phyloP scores from a whole-genome alignment of 92 coral and sea anemone genomes.

The Zoanthus gigantus region DNA sequence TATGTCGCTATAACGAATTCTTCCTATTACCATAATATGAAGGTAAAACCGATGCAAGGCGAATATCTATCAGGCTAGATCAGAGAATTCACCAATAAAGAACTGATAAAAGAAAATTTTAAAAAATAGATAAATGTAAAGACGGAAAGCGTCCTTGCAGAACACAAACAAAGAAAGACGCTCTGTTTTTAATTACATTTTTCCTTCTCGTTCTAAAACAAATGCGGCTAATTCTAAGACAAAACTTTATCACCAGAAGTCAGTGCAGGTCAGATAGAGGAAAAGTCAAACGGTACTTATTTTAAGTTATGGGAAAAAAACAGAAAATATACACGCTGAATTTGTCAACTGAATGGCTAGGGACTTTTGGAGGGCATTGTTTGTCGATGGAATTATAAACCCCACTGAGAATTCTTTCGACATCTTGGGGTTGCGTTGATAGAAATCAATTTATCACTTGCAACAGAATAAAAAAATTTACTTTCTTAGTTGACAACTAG shows the following conservation, averaged over 20 bases:
- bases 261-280: not conserved
- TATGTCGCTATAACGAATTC: slow-evolving; percentile 74
- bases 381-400: slow-evolving; percentile 71
- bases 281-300: not conserved
- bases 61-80: not conserved
- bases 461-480: not conserved
- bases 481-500: not conserved
- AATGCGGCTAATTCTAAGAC: not conserved
- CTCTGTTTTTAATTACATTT: slow-evolving; percentile 34
- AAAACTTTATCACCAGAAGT: slow-evolving; percentile 27
- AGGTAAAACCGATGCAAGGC: slow-evolving; percentile 25
- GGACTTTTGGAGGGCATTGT: slow-evolving; percentile 66
- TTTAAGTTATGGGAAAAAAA: not conserved
- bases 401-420: slow-evolving; percentile 66
- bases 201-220: slow-evolving; percentile 15
- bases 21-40: slow-evolving; percentile 87
- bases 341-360: slow-evolving; percentile 29
- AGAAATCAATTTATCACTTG: slow-evolving; percentile 28
- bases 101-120: not conserved
- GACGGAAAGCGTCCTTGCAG: slow-evolving; percentile 21
- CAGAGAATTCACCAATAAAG: not conserved
- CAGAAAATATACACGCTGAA: slow-evolving; percentile 14
- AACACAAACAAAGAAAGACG: slow-evolving; percentile 50
- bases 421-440: slow-evolving; percentile 58
- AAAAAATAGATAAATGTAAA: not conserved